Conservation (phyloP, 1,140 invertebrate species). For the Diploscapter pachys region DNA sequence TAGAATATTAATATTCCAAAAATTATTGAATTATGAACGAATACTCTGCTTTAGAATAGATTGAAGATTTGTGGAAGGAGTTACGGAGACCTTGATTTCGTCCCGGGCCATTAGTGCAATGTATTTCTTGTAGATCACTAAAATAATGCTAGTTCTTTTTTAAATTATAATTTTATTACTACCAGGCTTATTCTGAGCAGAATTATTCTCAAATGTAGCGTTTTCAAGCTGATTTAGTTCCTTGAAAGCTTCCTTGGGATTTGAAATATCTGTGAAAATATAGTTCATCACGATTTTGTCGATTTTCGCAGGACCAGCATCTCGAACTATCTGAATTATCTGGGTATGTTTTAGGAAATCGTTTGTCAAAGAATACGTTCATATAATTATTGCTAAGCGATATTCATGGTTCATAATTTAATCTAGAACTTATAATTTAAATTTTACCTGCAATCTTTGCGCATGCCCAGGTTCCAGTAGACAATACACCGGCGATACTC, state of each 20-base stretch:
- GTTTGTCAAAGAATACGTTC: background rate
- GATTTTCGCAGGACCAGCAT: slow-evolving; percentile 14
- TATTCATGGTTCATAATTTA: background rate
- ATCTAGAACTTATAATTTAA: background rate
- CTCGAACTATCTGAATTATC: slow-evolving; percentile 17
- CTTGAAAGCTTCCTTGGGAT: slow-evolving; percentile 16
- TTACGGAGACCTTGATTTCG: slow-evolving; percentile 9
- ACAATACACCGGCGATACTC: slow-evolving; percentile 23
- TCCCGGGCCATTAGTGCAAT: slow-evolving; percentile 15
- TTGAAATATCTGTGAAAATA: slow-evolving; percentile 9
- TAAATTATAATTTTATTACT: background rate
- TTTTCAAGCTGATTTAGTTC: background rate
- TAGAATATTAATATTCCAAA: no score
- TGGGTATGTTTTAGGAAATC: background rate
- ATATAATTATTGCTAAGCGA: background rate
- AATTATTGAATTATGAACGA: background rate
- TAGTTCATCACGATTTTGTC: slow-evolving; percentile 22
- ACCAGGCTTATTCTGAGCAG: background rate
- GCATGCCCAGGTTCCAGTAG: slow-evolving; percentile 23
- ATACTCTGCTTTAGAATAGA: slow-evolving; percentile 15
- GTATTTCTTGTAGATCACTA: slow-evolving; percentile 9
- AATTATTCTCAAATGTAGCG: background rate
- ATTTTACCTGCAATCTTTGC: slow-evolving; percentile 22
- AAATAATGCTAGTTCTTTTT: background rate
- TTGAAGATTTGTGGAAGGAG: slow-evolving; percentile 18